Percentiles rank a stretch among this genome's conserved stretches.
Conservation (phyloP, 2,113 vertebrate genomes). For the Cephalopterus ornatus region DNA sequence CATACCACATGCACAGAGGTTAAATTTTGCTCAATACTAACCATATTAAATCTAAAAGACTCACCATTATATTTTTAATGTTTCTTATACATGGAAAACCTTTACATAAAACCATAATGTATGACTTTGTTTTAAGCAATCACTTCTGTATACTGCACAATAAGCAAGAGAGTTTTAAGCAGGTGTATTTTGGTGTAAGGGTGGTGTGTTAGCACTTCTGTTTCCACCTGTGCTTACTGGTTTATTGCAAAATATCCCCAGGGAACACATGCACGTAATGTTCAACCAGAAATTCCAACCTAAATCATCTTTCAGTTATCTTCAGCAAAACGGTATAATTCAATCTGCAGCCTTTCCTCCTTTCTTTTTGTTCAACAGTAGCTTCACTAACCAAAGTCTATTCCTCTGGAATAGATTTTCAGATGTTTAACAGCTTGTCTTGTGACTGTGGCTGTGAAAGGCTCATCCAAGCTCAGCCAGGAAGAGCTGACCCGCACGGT, state of each 20-base stretch:
- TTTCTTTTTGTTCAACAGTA: not conserved
- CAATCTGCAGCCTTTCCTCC: not conserved
- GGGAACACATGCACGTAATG: rapidly evolving
- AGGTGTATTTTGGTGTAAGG: not conserved
- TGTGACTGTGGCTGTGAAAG: not conserved
- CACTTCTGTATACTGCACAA: not conserved
- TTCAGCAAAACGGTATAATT: not conserved
- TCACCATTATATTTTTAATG: not conserved
- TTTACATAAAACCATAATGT: not conserved
- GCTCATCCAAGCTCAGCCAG: not conserved
- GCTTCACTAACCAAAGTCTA: not conserved
- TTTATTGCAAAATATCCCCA: not conserved
- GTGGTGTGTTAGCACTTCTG: not conserved
- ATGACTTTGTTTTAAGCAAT: not conserved
- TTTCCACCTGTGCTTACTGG: not conserved
- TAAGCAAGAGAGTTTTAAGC: not conserved
- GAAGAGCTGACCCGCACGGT: rapidly evolving
- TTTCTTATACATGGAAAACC: not conserved
- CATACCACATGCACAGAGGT: not conserved
- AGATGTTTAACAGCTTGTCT: not conserved
- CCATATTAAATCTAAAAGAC: not conserved
- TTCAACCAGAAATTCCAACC: not conserved
- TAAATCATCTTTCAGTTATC: not conserved
- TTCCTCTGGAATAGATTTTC: not conserved
- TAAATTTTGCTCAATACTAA: not conserved